A percentile compares a stretch with the other conserved stretches of the same genome.
Conservation (phyloP, 2,113 vertebrate species). For the Varanus salvator region DNA sequence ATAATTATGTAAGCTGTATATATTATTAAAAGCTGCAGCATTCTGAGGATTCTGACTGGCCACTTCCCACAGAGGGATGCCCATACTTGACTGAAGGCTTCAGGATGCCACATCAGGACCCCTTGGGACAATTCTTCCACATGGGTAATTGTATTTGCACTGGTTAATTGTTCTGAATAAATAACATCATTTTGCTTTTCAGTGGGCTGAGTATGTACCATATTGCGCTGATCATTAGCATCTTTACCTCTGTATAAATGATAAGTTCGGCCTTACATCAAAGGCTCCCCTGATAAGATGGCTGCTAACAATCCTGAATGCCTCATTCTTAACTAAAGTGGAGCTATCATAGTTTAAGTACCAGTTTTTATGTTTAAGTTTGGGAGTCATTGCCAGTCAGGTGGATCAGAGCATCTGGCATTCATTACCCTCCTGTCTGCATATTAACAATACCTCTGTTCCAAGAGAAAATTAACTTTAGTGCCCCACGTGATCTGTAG, state of each 20-base stretch:
- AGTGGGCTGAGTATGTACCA: not conserved
- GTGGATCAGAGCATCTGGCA: constrained; percentile 7
- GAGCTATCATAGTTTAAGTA: not conserved
- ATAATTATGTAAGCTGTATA: not conserved
- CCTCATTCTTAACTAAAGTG: not conserved
- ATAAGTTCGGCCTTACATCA: not conserved
- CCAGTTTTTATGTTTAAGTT: not conserved
- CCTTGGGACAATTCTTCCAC: not conserved
- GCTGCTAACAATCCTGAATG: not conserved
- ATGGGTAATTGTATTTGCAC: not conserved
- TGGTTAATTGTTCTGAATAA: not conserved
- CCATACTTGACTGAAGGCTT: not conserved
- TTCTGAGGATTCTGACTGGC: not conserved
- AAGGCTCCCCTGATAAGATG: not conserved
- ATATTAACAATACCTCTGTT: not conserved
- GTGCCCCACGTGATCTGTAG: not conserved
- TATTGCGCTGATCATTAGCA: not conserved
- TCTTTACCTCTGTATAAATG: not conserved
- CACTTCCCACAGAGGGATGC: not conserved
- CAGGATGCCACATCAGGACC: too few species aligned
- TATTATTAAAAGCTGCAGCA: not conserved
- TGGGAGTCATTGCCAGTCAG: not conserved
- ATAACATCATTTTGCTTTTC: not conserved
- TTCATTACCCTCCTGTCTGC: not conserved
- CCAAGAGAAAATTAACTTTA: not conserved